Evolutionary conservation across 2,888 invertebrate genomes (phyloP), one percentile per base, ranked within the genome.

Genomic region (Hydropsyche betteni): DNA sequence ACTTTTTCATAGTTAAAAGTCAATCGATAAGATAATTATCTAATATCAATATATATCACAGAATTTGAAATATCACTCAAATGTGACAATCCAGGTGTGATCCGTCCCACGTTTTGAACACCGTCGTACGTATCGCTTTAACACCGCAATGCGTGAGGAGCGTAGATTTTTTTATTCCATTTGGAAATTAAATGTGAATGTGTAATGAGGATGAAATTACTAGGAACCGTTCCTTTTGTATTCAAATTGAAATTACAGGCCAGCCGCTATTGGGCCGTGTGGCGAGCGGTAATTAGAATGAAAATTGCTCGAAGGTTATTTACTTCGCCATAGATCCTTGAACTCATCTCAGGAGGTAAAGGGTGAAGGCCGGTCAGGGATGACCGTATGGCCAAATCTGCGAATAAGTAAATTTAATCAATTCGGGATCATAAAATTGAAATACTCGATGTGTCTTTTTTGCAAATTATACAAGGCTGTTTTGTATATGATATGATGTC

Each of bases 141-240:
- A 69, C 74, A 52, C 68, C 68, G 44, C 50, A 51, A 68, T 74
- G 69, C 68, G 68, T 53, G 55, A 68, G 74, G 69, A 68, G 51
- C 69, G 51, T 53, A 68, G 53, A 16, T 64, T 64, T 64, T 64
- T 64, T 64, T 55, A 55, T 64, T 64, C 44, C 64, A 44, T 75
- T 75, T 51, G 50, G 68, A 76, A 76, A 76, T 76, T 76, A 76
- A 73, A 76, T 68, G 73, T 76, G 76, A 72, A 76, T 76, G 73
- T 68, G 53, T 76, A 76, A 76, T 76, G 76, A 76, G 76, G 68
- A 76, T 76, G 72, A 76, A 76, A 76, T 76, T 76, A 76, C 76
- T 64, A 68, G 72, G 68, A 76, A 76, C 72, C 76, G 76, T 76
- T 76, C 72, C 76, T 76, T 76, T 76, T 76, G 76, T 76, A 76